Percentiles rank a stretch among this genome's conserved stretches.
Evolutionary conservation across 2,797 vertebrate genomes (phyloP).

Genomic region (Zenarchopterus dispar): DNA sequence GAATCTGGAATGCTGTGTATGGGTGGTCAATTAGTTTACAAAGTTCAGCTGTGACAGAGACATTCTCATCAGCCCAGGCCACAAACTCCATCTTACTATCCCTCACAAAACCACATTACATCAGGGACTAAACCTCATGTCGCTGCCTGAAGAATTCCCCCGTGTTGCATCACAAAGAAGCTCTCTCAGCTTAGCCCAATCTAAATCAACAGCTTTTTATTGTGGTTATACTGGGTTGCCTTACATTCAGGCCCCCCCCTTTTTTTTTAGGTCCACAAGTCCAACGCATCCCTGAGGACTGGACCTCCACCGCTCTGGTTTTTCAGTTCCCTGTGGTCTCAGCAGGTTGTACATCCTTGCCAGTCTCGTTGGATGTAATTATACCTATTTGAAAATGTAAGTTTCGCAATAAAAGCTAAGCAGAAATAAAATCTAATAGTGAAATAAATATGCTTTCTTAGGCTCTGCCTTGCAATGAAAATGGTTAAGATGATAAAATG

Average conservation of each 20-base stretch:
- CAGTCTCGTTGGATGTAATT: conserved; percentile 27
- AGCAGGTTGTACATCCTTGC: conserved; percentile 41
- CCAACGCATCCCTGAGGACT: not conserved
- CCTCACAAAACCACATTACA: conserved; percentile 73
- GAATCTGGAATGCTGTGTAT: conserved; percentile 65
- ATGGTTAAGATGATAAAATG: conserved; percentile 41
- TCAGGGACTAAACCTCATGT: conserved; percentile 71
- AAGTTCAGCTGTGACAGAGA: conserved; percentile 77
- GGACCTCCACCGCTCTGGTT: too few species aligned
- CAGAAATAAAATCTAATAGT: conserved; percentile 33
- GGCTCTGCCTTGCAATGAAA: conserved; percentile 11
- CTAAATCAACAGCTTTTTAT: conserved; percentile 71
- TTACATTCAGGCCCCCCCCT: conserved; percentile 47
- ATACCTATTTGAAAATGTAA: conserved; percentile 20
- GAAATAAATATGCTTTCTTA: conserved; percentile 29
- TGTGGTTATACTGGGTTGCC: conserved; percentile 61
- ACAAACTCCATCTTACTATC: conserved; percentile 51
- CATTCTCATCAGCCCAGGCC: conserved; percentile 50
- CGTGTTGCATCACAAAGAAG: conserved; percentile 64
- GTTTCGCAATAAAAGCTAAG: conserved; percentile 26
- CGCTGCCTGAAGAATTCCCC: conserved; percentile 75
- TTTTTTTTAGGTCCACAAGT: conserved; percentile 41
- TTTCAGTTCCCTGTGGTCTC: too few species aligned
- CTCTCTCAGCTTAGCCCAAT: conserved; percentile 64
- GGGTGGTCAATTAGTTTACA: conserved; percentile 84